Evolutionary conservation across 2,113 vertebrate genomes (phyloP).

Genomic region (Paralichthys olivaceus): DNA sequence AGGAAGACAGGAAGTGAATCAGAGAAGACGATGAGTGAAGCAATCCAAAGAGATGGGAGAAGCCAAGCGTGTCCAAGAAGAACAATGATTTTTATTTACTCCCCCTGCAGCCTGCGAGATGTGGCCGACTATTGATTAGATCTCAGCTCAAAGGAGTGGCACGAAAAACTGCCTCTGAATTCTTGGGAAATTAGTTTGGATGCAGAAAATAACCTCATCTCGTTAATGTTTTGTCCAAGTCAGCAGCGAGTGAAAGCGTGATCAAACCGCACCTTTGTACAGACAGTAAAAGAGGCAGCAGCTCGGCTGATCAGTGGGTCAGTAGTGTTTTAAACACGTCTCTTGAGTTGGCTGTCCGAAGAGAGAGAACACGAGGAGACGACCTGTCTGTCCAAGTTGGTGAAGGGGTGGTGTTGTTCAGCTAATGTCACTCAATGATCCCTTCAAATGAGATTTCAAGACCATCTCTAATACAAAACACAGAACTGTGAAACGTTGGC

Average conservation of each 20-base stretch:
- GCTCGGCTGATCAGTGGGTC: slow-evolving; percentile 18
- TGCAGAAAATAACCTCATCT: neutral
- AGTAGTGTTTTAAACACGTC: neutral
- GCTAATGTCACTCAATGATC: slow-evolving; percentile 18
- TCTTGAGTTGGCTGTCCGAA: neutral
- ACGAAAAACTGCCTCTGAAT: slow-evolving; percentile 15
- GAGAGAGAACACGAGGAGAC: slow-evolving; percentile 8
- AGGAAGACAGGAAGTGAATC: slow-evolving; percentile 30
- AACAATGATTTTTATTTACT: slow-evolving; percentile 50
- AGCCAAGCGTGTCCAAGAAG: slow-evolving; percentile 50
- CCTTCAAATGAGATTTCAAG: slow-evolving; percentile 1
- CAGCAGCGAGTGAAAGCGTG: slow-evolving; percentile 9
- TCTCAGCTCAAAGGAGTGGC: slow-evolving; percentile 18
- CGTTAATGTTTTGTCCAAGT: slow-evolving; percentile 42
- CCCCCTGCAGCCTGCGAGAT: slow-evolving; percentile 25
- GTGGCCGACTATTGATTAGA: slow-evolving; percentile 43
- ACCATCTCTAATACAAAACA: no score
- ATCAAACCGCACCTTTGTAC: slow-evolving; percentile 34
- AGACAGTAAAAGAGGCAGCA: neutral
- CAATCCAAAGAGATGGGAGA: slow-evolving; percentile 41
- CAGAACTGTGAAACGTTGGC: no score
- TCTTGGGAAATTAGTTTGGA: neutral
- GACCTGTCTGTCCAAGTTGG: slow-evolving; percentile 24
- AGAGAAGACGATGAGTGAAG: neutral
- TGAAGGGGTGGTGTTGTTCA: slow-evolving; percentile 4